Conservation (phyloP, 1,140 invertebrate genomes). For the Meloidogyne chitwoodi region DNA sequence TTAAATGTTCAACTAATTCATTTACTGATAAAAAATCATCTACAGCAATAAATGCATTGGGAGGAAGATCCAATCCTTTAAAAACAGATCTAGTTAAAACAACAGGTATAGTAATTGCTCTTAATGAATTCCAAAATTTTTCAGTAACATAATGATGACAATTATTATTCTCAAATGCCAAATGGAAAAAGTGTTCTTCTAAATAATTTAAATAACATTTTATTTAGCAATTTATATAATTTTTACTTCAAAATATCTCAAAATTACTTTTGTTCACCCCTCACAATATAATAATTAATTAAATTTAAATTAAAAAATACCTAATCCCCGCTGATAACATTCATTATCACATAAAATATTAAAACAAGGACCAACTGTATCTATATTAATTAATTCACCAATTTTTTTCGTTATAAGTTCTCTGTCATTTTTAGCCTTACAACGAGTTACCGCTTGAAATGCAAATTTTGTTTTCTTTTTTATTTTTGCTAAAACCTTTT, state of each 20-base stretch:
- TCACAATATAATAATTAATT: no score
- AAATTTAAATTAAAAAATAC: background rate
- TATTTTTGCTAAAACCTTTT: background rate
- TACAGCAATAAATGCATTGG: conserved; percentile 25
- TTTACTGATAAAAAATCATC: conserved; percentile 18
- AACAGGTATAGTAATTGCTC: conserved; percentile 4
- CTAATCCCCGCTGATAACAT: background rate
- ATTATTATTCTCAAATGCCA: conserved; percentile 69
- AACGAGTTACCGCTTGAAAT: background rate
- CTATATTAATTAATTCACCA: background rate
- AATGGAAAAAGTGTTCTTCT: conserved; percentile 68
- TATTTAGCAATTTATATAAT: no score
- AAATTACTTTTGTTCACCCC: no score
- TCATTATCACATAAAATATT: background rate
- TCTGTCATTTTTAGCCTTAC: background rate
- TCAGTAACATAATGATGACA: conserved; percentile 47
- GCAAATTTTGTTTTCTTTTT: background rate
- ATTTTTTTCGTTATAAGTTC: background rate
- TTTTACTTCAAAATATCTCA: no score
- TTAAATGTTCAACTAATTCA: conserved; percentile 16
- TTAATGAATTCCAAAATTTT: conserved; percentile 23
- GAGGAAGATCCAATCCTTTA: conserved; percentile 8
- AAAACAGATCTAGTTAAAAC: conserved; percentile 5
- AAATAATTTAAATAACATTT: no score
- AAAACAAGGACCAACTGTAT: background rate